Evolutionary conservation across 2,797 vertebrate genomes (phyloP).

Genomic region (Pangasius sanitwongsei): DNA sequence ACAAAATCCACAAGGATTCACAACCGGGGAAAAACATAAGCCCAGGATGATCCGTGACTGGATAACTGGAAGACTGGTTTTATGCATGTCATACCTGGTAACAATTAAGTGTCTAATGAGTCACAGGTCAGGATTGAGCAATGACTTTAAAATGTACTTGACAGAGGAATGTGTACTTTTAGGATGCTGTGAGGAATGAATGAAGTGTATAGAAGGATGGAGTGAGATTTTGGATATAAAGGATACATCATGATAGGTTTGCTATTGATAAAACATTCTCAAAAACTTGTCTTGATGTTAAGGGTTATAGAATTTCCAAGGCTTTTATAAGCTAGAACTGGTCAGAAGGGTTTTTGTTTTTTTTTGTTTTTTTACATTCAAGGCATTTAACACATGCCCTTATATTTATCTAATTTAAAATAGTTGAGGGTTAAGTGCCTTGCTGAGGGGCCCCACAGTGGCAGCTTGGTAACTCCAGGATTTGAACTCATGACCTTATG

Average conservation of each 20-base stretch:
- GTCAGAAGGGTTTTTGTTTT: not conserved
- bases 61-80: conserved; percentile 4
- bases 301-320: not conserved
- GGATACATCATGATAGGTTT: not conserved
- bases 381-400: no score
- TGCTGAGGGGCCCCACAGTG: no score
- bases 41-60: conserved; percentile 5
- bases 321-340: not conserved
- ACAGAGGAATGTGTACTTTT: not conserved
- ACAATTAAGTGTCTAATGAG: conserved; percentile 28
- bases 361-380: not conserved
- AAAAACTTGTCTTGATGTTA: not conserved
- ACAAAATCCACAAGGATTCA: conserved; percentile 6
- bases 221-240: not conserved
- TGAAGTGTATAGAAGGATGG: not conserved
- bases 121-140: conserved; percentile 4
- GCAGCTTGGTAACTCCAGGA: no score
- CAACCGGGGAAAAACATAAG: not conserved
- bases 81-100: not conserved
- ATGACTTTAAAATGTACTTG: not conserved
- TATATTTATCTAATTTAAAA: no score
- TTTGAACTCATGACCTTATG: no score
- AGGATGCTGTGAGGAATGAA: not conserved
- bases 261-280: not conserved
- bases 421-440: no score